Evolutionary conservation across 2,797 vertebrate species (phyloP), one percentile per base, ranked within the genome.

Genomic region (Typhlichthys eigenmanni): DNA sequence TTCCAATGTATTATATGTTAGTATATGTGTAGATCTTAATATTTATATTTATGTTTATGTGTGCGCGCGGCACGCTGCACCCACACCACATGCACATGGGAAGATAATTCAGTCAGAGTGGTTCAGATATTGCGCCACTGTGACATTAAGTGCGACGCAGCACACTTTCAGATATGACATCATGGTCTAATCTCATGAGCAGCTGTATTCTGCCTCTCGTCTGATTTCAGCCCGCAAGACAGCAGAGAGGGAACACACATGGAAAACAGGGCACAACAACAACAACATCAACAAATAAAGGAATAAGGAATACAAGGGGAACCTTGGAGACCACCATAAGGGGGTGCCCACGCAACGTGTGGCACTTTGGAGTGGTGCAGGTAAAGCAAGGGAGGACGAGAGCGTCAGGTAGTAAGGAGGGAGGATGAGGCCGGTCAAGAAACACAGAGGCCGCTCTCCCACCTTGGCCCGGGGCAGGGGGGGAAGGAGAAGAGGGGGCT

Each of bases 351-450:
- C 32, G 50, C 64, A 76, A 76, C 74, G 61, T 80, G 60, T 68
- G 69, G 75, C 74, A 83, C 81, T 84, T 85, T 78, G 78, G 54
- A 54, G 51, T 24, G 43, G 3, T 16, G 13, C 38, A 5, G 55
- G 49, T 11, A 47, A 59, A 34, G 14, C 13, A 45, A 11, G 2
- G n/a, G 16, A 54, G 19, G 55, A 24, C 50, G 50, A 66, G 62
- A 43, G 68, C 50, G 29, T 74, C 60, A 84, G 70, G 59, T 11
- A 52, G 16, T 57, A 77, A 61, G 67, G 86, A 61, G 68, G 87
- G 80, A 89, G 83, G 76, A 96, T 95, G 95, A 95, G 94, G 85
- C 91, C 94, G 12, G 78, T 91, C 78, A 96, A 94, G 88, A 95
- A 94, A 84, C 86, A 90, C 63, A 87, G 91, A 60, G 90, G 93